A percentile compares a stretch with the other conserved stretches of the same genome.
These are phyloP conservation scores for Helicolenus hilgendorfi DNA, from an alignment of 2,797 vertebrate species.

Conservation along the genomic window DNA sequence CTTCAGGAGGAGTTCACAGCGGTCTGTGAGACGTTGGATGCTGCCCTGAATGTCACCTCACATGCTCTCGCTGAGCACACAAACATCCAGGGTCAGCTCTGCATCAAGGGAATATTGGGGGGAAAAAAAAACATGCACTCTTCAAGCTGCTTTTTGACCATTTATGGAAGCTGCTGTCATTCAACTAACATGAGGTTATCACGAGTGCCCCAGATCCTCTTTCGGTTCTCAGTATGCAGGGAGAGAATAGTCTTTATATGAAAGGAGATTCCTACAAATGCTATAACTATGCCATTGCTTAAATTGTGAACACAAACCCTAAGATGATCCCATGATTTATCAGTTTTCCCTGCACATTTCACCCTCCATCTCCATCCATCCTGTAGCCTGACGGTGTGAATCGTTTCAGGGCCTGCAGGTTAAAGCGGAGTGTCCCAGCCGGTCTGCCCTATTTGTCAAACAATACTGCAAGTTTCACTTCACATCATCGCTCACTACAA, in stretches of 20 bases:
- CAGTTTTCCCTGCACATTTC: neutral
- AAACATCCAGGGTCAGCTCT: neutral
- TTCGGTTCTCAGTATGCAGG: neutral
- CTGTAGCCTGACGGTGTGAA: neutral
- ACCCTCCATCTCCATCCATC: neutral
- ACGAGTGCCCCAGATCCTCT: neutral
- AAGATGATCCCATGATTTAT: neutral
- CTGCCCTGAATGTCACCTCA: constrained; percentile 52
- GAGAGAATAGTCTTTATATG: neutral
- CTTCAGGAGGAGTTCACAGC: constrained; percentile 27
- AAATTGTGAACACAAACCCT: neutral
- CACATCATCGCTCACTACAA: neutral
- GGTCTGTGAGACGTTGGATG: constrained; percentile 12
- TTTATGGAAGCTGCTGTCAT: constrained; percentile 26
- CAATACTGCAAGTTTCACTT: neutral
- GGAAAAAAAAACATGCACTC: constrained; percentile 1
- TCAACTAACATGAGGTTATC: neutral
- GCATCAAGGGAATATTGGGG: neutral
- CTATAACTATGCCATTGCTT: neutral
- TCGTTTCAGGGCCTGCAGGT: neutral
- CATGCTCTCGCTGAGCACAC: neutral
- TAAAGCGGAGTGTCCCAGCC: neutral
- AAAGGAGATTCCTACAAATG: neutral
- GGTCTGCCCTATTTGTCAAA: constrained; percentile 3
- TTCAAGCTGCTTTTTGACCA: constrained; percentile 23